Conservation (phyloP, 2,797 vertebrate species). For the Acanthurus leucopareius region DNA sequence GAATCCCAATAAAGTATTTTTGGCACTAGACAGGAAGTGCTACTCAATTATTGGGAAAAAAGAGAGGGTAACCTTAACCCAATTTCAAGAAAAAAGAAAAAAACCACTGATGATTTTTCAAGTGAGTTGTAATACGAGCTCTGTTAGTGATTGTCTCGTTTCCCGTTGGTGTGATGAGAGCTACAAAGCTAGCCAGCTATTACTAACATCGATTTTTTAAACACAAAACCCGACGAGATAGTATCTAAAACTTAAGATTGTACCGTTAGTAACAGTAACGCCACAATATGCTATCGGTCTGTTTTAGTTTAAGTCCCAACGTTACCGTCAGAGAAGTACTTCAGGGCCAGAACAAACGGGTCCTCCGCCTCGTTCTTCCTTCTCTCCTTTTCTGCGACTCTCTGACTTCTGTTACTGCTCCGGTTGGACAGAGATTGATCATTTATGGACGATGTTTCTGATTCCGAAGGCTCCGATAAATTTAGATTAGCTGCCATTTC, state of each 20-base stretch:
- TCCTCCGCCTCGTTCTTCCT: conserved; percentile 77
- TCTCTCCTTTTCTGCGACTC: conserved; percentile 76
- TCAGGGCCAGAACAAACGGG: conserved; percentile 76
- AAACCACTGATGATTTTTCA: no score
- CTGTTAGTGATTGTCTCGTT: no score
- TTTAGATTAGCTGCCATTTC: conserved; percentile 75
- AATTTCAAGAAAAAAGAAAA: no score
- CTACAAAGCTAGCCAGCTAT: no score
- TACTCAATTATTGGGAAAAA: background rate
- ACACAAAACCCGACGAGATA: no score
- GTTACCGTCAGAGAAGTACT: conserved; percentile 82
- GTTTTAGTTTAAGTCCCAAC: background rate
- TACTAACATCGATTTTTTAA: no score
- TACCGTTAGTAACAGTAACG: background rate
- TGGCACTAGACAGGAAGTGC: background rate
- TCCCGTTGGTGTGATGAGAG: no score
- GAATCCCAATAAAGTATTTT: background rate
- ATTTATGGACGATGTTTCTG: conserved; percentile 39
- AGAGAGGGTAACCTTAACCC: no score
- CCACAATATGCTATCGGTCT: background rate
- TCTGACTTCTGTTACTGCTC: conserved; percentile 76
- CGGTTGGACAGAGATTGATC: conserved; percentile 59
- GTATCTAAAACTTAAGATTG: no score
- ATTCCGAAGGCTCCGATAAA: conserved; percentile 42
- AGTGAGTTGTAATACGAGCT: no score